phyloP scores from a whole-genome alignment of 1,140 invertebrate species.

The Lutraria rhynchaena region DNA sequence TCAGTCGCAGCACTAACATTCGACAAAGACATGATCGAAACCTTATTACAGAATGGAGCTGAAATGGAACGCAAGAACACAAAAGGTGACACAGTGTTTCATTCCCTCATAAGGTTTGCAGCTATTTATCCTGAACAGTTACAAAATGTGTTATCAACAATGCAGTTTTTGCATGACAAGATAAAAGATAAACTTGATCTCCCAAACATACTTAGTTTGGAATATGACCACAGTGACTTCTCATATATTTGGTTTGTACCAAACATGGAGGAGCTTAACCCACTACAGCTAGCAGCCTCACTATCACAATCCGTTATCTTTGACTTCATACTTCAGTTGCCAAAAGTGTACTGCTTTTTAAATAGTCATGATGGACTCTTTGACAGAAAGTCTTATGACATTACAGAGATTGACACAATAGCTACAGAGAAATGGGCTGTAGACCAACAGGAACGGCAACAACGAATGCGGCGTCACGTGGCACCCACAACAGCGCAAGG shows the following conservation, averaged over 20 bases:
- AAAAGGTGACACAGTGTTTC: conserved; percentile 67
- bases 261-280: conserved; percentile 52
- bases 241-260: conserved; percentile 56
- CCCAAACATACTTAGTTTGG: conserved; percentile 26
- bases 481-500: conserved; percentile 47
- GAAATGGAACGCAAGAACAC: conserved; percentile 59
- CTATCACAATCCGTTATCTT: conserved; percentile 48
- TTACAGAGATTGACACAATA: conserved; percentile 69
- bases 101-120: conserved; percentile 63
- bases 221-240: conserved; percentile 57
- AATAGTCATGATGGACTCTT: conserved; percentile 69
- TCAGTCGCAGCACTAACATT: conserved; percentile 67
- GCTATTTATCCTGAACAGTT: conserved; percentile 58
- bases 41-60: conserved; percentile 58
- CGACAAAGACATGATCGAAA: conserved; percentile 61
- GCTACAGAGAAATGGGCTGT: conserved; percentile 36
- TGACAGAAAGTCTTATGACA: conserved; percentile 66
- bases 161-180: conserved; percentile 53
- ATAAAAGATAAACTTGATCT: conserved; percentile 29
- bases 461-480: conserved; percentile 23
- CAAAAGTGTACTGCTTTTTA: conserved; percentile 65
- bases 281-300: conserved; percentile 47
- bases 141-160: conserved; percentile 3
- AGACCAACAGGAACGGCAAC: neutral
- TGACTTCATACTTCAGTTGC: conserved; percentile 50